Evolutionary conservation across 2,888 invertebrate genomes (phyloP), one percentile per base, ranked within the genome.

Genomic region (Andrena dorsata): DNA sequence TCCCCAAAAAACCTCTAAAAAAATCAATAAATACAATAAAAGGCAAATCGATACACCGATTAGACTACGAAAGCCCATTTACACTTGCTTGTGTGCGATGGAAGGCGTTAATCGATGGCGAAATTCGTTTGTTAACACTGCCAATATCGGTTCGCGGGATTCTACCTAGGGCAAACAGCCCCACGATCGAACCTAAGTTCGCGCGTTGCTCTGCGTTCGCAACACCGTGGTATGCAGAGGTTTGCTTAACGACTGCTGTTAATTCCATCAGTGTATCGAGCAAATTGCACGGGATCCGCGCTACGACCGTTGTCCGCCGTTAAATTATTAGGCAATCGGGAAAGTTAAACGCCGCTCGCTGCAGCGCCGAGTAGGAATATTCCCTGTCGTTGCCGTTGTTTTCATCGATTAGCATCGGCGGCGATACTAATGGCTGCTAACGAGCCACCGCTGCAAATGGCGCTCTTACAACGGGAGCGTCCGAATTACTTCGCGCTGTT

Each of bases 321-420:
- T 83, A 81, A 87, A 86, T 80, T 83, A 86, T 86, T 80, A 80
- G 83, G 58, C 76, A 85, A 86, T 87, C 83, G 73, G 72, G 66
- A 58, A 85, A 78, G 61, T 80, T 87, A 85, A 86, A 87, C 82
- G 84, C 66, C 77, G 71, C 56, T 47, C 71, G 75, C 49, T 66
- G 35, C 51, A 23, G 32, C 49, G n/a, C 56, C 16, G 69, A 66
- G 23, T 20, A 56, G 41, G 32, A 73, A 56, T 73, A 65, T 73
- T 73, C 61, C 23, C 51, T 53, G 49, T 68, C 76, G 32, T 65
- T 30, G 51, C 16, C 60, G 80, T 72, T 80, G 78, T 69, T 81
- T 81, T 51, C 65, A 79, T 80, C 80, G 79, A 80, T 80, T 79
- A 64, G 64, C 65, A 79, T 80, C 64, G 60, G n/a, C 28, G 49